A percentile compares a stretch with the other conserved stretches of the same genome.
Conservation (phyloP, 2,888 invertebrate species). For the Heliconius sara region DNA sequence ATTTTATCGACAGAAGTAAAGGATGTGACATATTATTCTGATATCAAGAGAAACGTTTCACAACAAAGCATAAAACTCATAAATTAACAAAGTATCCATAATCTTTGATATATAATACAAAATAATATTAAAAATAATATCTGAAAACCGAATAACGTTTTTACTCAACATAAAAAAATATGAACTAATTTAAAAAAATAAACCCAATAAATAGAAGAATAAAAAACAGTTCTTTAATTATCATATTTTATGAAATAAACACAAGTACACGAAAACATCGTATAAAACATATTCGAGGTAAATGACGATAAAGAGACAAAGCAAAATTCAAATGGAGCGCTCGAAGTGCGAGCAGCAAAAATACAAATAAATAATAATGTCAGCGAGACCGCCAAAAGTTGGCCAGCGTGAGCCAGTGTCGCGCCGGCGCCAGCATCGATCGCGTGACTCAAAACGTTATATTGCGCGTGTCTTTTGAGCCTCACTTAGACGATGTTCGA, state of each 20-base stretch:
- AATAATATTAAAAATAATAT: background rate
- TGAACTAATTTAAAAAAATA: background rate
- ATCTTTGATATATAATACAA: constrained; percentile 1
- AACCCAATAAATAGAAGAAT: too few species aligned
- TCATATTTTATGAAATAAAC: too few species aligned
- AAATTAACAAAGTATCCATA: constrained; percentile 24
- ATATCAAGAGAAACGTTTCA: constrained; percentile 58
- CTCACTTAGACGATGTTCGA: constrained; percentile 64
- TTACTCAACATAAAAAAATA: background rate
- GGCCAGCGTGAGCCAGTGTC: constrained; percentile 56
- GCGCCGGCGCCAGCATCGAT: constrained; percentile 75
- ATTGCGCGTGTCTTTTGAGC: constrained; percentile 54
- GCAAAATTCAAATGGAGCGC: constrained; percentile 35
- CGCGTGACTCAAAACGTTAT: constrained; percentile 67
- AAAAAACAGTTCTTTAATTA: too few species aligned
- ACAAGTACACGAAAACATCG: background rate
- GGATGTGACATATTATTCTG: constrained; percentile 58
- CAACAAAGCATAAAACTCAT: constrained; percentile 47
- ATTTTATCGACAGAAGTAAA: constrained; percentile 59
- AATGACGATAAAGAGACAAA: constrained; percentile 42
- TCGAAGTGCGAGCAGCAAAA: constrained; percentile 47
- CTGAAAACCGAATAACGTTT: background rate
- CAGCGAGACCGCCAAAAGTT: constrained; percentile 60
- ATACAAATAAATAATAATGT: constrained; percentile 46
- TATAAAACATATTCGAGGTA: constrained; percentile 35